Base-by-base conservation (phyloP, 2,113 vertebrate genomes). In the Pavo muticus region DNA sequence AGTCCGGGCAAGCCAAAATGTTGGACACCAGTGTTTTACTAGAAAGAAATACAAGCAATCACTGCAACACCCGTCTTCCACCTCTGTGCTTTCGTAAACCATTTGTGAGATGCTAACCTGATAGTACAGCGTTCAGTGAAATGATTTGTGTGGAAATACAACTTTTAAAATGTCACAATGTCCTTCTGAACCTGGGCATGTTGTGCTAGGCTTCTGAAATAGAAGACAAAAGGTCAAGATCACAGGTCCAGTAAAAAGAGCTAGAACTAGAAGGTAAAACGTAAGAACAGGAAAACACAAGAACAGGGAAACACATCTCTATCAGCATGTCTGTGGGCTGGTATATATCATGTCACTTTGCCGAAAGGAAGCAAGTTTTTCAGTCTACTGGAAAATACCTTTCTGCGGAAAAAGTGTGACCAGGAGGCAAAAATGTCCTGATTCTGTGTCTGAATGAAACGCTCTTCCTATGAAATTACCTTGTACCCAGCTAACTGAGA, bases 41-140 rank as follows among this genome's bases (percentile, higher is more conserved):
- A 3, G 47, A 3, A 54, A 30, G 42, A 15, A n/a, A 3, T 3
- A 42, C n/a, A 27, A 57, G 52, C 16, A 7, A 0, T 25, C 29
- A 1, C 8, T 20, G 30, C 3, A 0, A 16, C 7, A 1, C 14
- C 70, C 15, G 0, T 45, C 23, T 39, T 11, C 70, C 48, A 1
- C 12, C 30, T 52, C 54, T 3, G 1, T 4, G n/a, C n/a, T 72
- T 48, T n/a, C 21, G 25, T 47, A 6, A 32, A 67, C 2, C 8
- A 2, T 35, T 39, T 6, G 0, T 25, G 19, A 42, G 37, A 11
- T 11, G 6, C 18, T 24, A 8, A 23, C 23, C 30, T 7, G 17
- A 3, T 9, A 56, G 64, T 30, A 4, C 23, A 4, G 19, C 7
- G 3, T 48, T 48, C 83, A 1, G 24, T 10, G 18, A 32, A 27